A percentile compares a stretch with the other conserved stretches of the same genome.
Conservation (phyloP, 2,113 vertebrate genomes). For the Scolopax mira region DNA sequence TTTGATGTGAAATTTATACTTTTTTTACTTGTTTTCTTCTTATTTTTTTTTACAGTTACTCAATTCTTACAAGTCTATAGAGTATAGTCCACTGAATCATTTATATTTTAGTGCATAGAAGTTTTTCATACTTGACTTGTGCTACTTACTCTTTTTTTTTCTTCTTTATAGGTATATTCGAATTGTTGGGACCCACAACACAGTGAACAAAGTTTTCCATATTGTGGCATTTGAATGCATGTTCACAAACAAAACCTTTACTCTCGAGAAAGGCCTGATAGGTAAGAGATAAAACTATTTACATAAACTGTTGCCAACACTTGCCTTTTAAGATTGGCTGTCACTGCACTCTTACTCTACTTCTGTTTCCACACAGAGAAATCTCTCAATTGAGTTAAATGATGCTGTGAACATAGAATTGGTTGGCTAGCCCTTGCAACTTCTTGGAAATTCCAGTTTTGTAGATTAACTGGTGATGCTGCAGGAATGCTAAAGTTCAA, state of each 20-base stretch:
- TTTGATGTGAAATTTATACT: background rate
- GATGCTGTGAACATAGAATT: background rate
- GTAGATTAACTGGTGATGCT: background rate
- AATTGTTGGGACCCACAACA: conserved; percentile 97
- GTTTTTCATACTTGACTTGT: background rate
- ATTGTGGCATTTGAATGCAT: conserved; percentile 98
- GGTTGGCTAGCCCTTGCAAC: background rate
- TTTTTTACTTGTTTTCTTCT: background rate
- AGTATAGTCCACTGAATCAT: background rate
- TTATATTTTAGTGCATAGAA: background rate
- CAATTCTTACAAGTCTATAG: background rate
- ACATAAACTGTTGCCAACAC: background rate
- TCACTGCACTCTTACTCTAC: background rate
- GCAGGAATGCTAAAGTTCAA: background rate
- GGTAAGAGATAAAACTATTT: conserved; percentile 77
- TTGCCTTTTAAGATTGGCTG: background rate
- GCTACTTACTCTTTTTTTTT: background rate
- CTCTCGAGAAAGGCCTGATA: conserved; percentile 90
- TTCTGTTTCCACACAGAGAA: background rate
- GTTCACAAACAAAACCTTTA: conserved; percentile 90
- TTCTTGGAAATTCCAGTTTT: background rate
- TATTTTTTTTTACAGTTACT: background rate
- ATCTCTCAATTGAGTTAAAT: background rate
- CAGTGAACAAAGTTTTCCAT: conserved; percentile 99
- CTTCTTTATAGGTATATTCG: conserved; percentile 85